Conservation (phyloP, 2,797 vertebrate species). For the Furcifer pardalis region DNA sequence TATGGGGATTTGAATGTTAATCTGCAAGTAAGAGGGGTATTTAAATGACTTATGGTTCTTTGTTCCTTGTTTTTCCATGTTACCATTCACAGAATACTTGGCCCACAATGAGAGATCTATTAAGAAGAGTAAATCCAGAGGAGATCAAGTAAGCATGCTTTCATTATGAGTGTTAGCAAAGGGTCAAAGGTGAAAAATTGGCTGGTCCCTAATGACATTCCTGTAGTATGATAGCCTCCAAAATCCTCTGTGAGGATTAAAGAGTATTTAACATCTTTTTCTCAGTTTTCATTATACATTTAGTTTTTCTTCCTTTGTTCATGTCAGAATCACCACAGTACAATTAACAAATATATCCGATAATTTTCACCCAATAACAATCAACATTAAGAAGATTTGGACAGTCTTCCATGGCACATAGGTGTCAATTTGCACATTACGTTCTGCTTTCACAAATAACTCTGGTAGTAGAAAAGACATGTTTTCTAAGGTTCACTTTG, state of each 20-base stretch:
- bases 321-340: too few species aligned
- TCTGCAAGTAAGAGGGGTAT: not conserved
- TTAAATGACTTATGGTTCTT: constrained; percentile 23
- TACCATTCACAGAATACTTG: constrained; percentile 25
- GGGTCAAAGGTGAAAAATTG: fast-evolving
- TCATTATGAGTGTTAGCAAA: constrained; percentile 19
- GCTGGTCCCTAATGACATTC: constrained; percentile 1
- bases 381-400: too few species aligned
- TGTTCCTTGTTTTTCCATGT: constrained; percentile 1
- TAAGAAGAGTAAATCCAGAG: constrained; percentile 34
- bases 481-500: too few species aligned
- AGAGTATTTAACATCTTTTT: constrained; percentile 5
- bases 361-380: too few species aligned
- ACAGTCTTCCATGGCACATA: too few species aligned
- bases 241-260: not conserved
- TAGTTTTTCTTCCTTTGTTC: not conserved
- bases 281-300: not conserved
- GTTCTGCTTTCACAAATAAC: too few species aligned
- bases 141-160: constrained; percentile 29
- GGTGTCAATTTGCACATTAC: too few species aligned
- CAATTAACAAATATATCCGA: too few species aligned
- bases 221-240: constrained; percentile 10
- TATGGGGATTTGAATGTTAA: constrained; percentile 16
- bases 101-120: constrained; percentile 21
- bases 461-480: too few species aligned